Conservation (phyloP, 2,888 invertebrate species). For the Drosophila falleni region DNA sequence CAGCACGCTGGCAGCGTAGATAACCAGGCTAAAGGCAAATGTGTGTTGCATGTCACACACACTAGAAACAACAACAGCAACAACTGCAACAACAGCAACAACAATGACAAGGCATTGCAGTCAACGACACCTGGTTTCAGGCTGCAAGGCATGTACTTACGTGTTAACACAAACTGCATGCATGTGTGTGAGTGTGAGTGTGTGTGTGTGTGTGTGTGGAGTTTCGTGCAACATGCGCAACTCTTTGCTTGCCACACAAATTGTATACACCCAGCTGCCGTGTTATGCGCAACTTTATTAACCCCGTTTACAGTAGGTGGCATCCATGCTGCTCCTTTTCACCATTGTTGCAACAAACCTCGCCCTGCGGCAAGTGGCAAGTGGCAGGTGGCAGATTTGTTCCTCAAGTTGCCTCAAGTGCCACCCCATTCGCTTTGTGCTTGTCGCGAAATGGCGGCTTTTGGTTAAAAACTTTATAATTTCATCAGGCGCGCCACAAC, state of each 20-base stretch:
- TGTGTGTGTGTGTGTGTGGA: constrained; percentile 21
- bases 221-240: constrained; percentile 34
- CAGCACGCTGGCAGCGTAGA: constrained; percentile 19
- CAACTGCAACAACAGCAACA: constrained; percentile 9
- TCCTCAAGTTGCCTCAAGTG: constrained; percentile 36
- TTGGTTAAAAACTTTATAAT: constrained; percentile 70
- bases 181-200: not conserved
- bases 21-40: constrained; percentile 31
- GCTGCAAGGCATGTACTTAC: constrained; percentile 12
- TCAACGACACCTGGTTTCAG: constrained; percentile 54
- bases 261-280: constrained; percentile 44
- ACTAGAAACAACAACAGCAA: not conserved
- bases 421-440: constrained; percentile 6
- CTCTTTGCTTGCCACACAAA: constrained; percentile 60
- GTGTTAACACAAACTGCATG: not conserved
- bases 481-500: constrained; percentile 55
- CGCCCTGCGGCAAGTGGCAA: constrained; percentile 13
- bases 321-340: constrained; percentile 5
- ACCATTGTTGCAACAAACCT: constrained; percentile 36
- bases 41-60: constrained; percentile 31
- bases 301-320: constrained; percentile 67
- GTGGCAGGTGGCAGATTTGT: constrained; percentile 22
- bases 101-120: constrained; percentile 43
- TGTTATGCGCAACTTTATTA: constrained; percentile 70
- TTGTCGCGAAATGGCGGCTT: constrained; percentile 21